A percentile compares a stretch with the other conserved stretches of the same genome.
Conservation (phyloP, 2,888 invertebrate genomes). For the Amorpha juglandis region DNA sequence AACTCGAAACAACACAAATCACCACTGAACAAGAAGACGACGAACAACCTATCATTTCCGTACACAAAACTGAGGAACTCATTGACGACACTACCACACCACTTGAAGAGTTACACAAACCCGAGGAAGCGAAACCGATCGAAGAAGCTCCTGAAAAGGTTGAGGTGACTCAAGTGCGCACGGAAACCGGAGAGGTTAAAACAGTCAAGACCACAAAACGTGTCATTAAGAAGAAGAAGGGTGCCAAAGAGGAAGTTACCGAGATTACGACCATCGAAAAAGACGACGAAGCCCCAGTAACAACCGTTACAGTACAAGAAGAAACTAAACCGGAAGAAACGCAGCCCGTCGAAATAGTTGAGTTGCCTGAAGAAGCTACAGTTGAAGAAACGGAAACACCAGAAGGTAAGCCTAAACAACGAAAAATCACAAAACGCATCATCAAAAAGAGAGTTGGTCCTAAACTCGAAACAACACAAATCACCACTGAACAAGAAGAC, state of each 20-base stretch:
- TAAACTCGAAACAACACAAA: neutral
- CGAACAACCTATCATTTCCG: neutral
- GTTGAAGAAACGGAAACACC: neutral
- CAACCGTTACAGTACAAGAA: neutral
- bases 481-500: neutral
- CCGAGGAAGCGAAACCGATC: neutral
- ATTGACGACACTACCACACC: neutral
- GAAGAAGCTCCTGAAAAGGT: neutral
- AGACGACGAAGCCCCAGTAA: neutral
- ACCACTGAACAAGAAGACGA: neutral
- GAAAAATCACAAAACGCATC: neutral
- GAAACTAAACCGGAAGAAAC: neutral
- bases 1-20: neutral
- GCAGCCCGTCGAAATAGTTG: neutral
- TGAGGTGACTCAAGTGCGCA: neutral
- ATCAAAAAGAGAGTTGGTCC: constrained; percentile 2
- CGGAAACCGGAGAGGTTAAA: neutral
- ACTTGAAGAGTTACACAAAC: neutral
- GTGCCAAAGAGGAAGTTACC: neutral
- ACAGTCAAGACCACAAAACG: neutral
- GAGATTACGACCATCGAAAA: neutral
- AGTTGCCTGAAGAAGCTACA: neutral
- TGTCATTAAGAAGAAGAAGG: neutral
- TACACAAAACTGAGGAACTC: constrained; percentile 2
- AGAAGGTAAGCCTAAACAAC: neutral